phyloP scores from a whole-genome alignment of 2,113 vertebrate species.

The Oryzias curvinotus region DNA sequence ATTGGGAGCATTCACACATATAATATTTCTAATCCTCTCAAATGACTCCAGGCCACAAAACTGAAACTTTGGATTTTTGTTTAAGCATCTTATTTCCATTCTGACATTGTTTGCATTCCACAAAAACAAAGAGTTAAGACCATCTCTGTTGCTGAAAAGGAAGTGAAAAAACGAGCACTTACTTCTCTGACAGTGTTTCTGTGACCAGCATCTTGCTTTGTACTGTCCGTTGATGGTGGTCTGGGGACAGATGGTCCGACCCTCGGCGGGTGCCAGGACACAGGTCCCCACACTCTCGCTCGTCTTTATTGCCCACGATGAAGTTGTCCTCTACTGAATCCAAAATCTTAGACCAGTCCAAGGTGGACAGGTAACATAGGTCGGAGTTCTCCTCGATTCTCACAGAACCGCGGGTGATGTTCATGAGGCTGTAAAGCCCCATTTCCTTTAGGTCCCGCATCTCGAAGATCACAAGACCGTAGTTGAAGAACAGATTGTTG shows the following conservation, averaged over 20 bases:
- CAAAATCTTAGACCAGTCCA: slow-evolving; percentile 95
- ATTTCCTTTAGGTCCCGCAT: slow-evolving; percentile 96
- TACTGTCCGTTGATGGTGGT: slow-evolving; percentile 91
- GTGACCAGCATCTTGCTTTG: slow-evolving; percentile 91
- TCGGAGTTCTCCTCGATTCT: slow-evolving; percentile 96
- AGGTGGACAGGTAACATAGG: slow-evolving; percentile 92
- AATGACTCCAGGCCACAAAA: no score
- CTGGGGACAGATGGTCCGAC: slow-evolving; percentile 83
- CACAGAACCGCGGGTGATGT: slow-evolving; percentile 91
- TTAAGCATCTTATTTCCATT: background rate
- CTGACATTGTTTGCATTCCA: no score
- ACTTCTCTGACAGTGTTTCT: slow-evolving; percentile 94
- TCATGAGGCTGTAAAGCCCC: slow-evolving; percentile 90
- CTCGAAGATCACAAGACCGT: slow-evolving; percentile 93
- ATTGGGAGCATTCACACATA: background rate
- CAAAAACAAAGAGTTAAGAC: background rate
- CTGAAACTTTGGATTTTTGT: background rate
- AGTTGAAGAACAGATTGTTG: slow-evolving; percentile 96
- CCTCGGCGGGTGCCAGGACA: slow-evolving; percentile 87
- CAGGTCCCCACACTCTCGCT: slow-evolving; percentile 91
- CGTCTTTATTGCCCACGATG: slow-evolving; percentile 89
- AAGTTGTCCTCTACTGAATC: slow-evolving; percentile 94
- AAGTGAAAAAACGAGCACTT: slow-evolving; percentile 48
- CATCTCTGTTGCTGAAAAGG: background rate
- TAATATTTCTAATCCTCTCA: no score